Evolutionary conservation across 2,888 invertebrate genomes (phyloP).

Genomic region (Hydraecia micacea): DNA sequence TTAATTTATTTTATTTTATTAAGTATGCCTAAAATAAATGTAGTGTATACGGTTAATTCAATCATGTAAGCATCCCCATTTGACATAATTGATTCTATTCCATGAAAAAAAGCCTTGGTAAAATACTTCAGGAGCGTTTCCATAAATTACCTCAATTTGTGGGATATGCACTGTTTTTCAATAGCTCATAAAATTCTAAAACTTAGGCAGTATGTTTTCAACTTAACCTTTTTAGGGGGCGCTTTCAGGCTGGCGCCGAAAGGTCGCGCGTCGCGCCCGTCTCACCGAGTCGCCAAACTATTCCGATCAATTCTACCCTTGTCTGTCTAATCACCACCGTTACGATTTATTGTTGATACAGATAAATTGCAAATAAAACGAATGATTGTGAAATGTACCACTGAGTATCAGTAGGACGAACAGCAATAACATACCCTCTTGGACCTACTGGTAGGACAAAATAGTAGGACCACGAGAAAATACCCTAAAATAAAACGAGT

Average conservation of each 20-base stretch:
- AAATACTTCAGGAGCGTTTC: neutral
- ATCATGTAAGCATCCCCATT: neutral
- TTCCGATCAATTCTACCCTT: conserved; percentile 74
- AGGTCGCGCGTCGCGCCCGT: conserved; percentile 61
- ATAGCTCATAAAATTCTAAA: neutral
- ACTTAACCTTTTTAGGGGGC: conserved; percentile 61
- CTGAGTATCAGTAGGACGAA: too few relatives aligned
- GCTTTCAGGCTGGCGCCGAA: conserved; percentile 69
- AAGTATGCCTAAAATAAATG: too few relatives aligned
- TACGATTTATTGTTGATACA: conserved; percentile 46
- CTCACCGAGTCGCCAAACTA: conserved; percentile 44
- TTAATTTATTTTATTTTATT: too few relatives aligned
- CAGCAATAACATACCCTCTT: too few relatives aligned
- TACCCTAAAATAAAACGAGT: neutral
- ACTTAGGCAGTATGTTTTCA: conserved; percentile 43
- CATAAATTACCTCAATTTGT: neutral
- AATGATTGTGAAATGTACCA: conserved; percentile 19
- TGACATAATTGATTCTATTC: neutral
- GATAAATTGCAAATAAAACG: conserved; percentile 35
- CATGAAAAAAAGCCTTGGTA: too few relatives aligned
- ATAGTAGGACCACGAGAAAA: too few relatives aligned
- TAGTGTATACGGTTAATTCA: neutral
- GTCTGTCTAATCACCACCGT: conserved; percentile 66
- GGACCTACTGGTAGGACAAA: too few relatives aligned
- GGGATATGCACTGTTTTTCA: neutral